Evolutionary conservation across 2,797 vertebrate species (phyloP).

Genomic region (Tenualosa ilisha): DNA sequence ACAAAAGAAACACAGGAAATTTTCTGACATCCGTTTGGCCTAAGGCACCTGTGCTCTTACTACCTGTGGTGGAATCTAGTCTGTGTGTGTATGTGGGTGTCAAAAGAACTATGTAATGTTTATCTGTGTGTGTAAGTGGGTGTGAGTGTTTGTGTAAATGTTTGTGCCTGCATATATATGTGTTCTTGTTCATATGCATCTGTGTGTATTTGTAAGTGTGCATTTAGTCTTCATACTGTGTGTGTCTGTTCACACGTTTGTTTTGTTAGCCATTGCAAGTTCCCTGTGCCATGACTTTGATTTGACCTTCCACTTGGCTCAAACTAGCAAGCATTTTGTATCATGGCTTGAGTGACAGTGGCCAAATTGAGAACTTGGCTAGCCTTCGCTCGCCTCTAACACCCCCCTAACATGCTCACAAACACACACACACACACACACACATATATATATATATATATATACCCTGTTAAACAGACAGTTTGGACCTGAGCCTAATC

Average conservation of each 20-base stretch:
- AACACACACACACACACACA: too few relatives aligned
- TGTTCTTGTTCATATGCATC: neutral
- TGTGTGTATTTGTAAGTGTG: neutral
- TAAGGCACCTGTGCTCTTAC: neutral
- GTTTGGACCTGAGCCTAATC: neutral
- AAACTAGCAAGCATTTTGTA: conserved; percentile 23
- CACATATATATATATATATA: neutral
- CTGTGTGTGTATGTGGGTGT: neutral
- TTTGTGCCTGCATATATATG: neutral
- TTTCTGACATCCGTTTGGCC: neutral
- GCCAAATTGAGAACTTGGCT: conserved; percentile 26
- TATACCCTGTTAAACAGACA: neutral
- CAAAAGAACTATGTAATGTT: neutral
- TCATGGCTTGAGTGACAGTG: conserved; percentile 25
- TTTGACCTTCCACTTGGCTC: conserved; percentile 23
- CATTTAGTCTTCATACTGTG: neutral
- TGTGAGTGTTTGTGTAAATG: neutral
- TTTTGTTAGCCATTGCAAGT: neutral
- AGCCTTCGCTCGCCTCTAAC: neutral
- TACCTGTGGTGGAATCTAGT: neutral
- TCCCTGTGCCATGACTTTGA: neutral
- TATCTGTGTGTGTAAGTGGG: neutral
- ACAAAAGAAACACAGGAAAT: neutral
- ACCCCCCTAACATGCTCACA: neutral
- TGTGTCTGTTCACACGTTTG: neutral